Base-by-base conservation (phyloP, 2,113 vertebrate genomes). In the Toxotes jaculatrix region DNA sequence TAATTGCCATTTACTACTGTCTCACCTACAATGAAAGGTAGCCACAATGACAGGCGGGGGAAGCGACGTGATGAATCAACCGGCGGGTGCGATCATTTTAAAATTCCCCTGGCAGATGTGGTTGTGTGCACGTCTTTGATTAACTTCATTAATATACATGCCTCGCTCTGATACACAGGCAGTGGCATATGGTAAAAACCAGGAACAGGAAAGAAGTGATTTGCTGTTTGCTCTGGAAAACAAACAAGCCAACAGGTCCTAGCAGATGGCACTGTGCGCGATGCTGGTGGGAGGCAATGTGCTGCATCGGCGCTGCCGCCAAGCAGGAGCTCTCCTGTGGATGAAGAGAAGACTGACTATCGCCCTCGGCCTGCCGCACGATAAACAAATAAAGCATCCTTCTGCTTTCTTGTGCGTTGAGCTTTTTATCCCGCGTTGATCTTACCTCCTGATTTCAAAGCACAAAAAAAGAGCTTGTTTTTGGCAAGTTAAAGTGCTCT, bases 151-250 rank as follows among this genome's bases (percentile, higher is more conserved):
- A 98, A 97, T 97, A 98, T 97, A 97, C 96, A 98, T 96, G 96
- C 95, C 96, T 90, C 77, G 95, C 96, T 98, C 96, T 96, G 95
- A 96, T 97, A 96, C 96, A 95, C 95, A 95, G 95, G 95, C 95
- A 93, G 95, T 94, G 96, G 96, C 97, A 99, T 99, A 99, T 98
- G 98, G 97, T 95, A 96, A 96, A 96, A 97, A 97, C 95, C 92
- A 92, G 95, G 96, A 97, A 97, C 96, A 97, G 97, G 97, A 97
- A 95, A 98, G 95, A 94, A 97, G 95, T 97, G 96, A 96, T 98
- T 98, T 98, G 96, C 97, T 98, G 97, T 98, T 98, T 97, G 97
- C 95, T 96, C 96, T 95, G 95, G 96, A 98, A 98, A 98, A 98
- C 97, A 98, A 98, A 98, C 96, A 98, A 95, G 96, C 96, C 96